Base-by-base conservation (phyloP, 2,797 vertebrate species). In the Peromyscus melanophrys region DNA sequence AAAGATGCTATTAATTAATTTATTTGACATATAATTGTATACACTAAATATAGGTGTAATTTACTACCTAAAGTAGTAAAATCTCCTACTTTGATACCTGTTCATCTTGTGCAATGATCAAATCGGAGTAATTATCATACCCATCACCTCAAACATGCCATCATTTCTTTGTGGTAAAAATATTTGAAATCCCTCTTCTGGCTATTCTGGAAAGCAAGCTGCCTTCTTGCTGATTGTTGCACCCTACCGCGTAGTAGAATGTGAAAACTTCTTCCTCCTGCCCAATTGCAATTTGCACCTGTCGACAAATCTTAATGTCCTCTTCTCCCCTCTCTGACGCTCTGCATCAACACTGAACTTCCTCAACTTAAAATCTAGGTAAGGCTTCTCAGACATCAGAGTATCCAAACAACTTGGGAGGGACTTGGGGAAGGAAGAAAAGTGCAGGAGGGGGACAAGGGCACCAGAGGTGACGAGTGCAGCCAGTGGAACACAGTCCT, bases 111-210 rank as follows among this genome's bases (percentile, higher is more conserved):
- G 25, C 25, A 49, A 69, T n/a, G 37, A 77, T 34, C 49, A 85
- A 67, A 59, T 77, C 5, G 19, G 25, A 19, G 19, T 17, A 91
- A 27, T 86, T 31, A 85, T 55, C 31, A 34, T 80, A 71, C 8
- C 61, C 8, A 49, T 78, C 73, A 46, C 17, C 25, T 90, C 52
- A 77, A 43, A 46, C 2, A 21, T 8, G 19, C 40, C 61, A 59
- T 59, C 25, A 31, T 85, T 85, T 78, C 81, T 90, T 61, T 95
- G 16, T 85, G 40, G 17, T 61, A 25, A 69, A 71, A 78, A 34
- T 52, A 71, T 49, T 34, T 21, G 5, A 61, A 67, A 61, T 49
- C 49, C 13, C 12, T 69, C 40, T 85, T 69, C 16, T 37, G 19
- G 16, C 31, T 94, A 3, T 77, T 90, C 37, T 49, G 40, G 19